Conservation (phyloP, 1,140 invertebrate species). For the Tetramorium simillimum region DNA sequence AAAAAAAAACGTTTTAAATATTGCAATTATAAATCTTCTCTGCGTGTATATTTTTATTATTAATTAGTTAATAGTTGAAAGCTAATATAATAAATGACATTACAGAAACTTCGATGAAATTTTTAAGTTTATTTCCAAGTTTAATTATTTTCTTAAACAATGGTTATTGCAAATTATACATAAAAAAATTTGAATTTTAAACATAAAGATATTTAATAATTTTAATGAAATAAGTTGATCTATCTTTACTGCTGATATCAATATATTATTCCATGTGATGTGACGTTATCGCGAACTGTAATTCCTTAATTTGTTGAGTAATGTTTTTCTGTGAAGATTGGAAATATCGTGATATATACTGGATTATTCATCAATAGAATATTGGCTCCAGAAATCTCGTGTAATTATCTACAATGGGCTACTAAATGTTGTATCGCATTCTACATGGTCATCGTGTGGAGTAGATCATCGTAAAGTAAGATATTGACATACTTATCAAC, state of each 20-base stretch:
- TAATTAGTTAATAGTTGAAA: background rate
- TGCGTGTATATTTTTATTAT: background rate
- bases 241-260: background rate
- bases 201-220: background rate
- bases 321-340: background rate
- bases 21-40: background rate
- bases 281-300: background rate
- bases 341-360: background rate
- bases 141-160: background rate
- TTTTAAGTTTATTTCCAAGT: background rate
- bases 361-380: background rate
- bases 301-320: background rate
- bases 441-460: background rate
- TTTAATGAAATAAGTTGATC: background rate
- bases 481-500: background rate
- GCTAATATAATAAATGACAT: background rate
- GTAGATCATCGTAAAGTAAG: conserved; percentile 29
- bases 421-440: background rate
- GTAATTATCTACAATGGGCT: background rate
- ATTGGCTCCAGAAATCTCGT: background rate
- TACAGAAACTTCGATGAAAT: background rate
- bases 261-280: background rate
- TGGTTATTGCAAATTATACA: background rate
- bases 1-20: background rate
- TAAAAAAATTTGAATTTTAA: background rate